Percentiles rank a stretch among this genome's conserved stretches.
phyloP scores from a whole-genome alignment of 2,113 vertebrate species.

The Protomyctophum bolini region DNA sequence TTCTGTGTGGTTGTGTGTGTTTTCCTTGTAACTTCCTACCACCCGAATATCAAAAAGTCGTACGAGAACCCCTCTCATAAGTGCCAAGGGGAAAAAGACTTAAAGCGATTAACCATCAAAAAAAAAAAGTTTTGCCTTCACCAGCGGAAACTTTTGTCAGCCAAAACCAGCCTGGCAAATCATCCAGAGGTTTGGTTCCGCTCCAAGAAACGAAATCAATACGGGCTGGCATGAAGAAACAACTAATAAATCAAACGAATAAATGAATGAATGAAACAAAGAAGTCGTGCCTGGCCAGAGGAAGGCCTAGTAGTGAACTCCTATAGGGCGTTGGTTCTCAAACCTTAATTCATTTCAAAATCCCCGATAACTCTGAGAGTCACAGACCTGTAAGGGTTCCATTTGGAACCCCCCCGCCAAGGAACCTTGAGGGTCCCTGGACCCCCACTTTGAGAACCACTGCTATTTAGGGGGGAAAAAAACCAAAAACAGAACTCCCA shows the following conservation, averaged over 20 bases:
- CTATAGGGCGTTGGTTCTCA: too few relatives aligned
- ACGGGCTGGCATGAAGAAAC: slow-evolving; percentile 6
- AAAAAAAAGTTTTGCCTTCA: background rate
- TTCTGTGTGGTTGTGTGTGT: slow-evolving; percentile 6
- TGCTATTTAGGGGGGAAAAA: background rate
- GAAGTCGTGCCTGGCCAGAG: background rate
- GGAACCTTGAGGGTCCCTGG: too few relatives aligned
- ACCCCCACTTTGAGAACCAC: too few relatives aligned
- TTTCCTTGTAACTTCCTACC: background rate
- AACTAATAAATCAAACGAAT: background rate
- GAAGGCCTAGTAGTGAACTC: background rate
- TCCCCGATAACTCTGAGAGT: too few relatives aligned
- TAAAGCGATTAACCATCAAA: slow-evolving; percentile 2
- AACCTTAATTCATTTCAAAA: too few relatives aligned
- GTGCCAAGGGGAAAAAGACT: background rate
- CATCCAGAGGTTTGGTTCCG: background rate
- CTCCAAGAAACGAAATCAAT: background rate
- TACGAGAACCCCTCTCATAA: background rate
- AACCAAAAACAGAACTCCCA: background rate
- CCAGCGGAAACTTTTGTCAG: background rate
- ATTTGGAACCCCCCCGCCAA: too few relatives aligned
- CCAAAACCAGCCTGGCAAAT: background rate
- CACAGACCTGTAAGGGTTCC: too few relatives aligned
- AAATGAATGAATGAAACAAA: background rate
- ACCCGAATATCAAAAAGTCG: background rate